Evolutionary conservation across 2,113 vertebrate species (phyloP).

Genomic region (Plestiodon gilberti): DNA sequence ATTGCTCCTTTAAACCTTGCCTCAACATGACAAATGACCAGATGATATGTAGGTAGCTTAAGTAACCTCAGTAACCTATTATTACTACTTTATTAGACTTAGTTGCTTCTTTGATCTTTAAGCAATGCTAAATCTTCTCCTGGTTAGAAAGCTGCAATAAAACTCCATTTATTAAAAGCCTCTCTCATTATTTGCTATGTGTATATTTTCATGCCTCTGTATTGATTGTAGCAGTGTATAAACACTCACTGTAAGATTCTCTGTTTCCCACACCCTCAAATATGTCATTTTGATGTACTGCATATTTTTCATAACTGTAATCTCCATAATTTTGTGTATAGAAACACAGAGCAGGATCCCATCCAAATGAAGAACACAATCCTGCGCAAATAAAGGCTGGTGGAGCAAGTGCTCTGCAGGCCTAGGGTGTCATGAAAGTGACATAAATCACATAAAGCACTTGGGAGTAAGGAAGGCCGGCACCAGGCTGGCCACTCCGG

Average conservation of each 20-base stretch:
- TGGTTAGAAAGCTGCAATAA: constrained; percentile 15
- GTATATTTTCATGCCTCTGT: neutral
- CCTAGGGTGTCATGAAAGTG: too few relatives aligned
- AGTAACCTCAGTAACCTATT: constrained; percentile 12
- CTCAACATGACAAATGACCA: neutral
- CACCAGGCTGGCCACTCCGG: too few relatives aligned
- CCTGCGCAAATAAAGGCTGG: too few relatives aligned
- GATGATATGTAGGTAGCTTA: constrained; percentile 28
- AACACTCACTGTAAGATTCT: neutral
- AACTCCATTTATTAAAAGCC: neutral
- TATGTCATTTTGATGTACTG: neutral
- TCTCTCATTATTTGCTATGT: neutral
- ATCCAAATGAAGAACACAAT: neutral
- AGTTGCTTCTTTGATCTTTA: neutral
- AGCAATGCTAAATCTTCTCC: neutral
- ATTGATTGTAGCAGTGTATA: neutral
- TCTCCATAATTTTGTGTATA: neutral
- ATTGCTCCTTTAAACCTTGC: constrained; percentile 18
- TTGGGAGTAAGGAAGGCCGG: too few relatives aligned
- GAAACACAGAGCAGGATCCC: neutral
- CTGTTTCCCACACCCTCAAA: constrained; percentile 18
- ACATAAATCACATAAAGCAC: too few relatives aligned
- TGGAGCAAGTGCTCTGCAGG: too few relatives aligned
- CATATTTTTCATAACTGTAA: neutral
- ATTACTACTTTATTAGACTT: constrained; percentile 21